Evolutionary conservation across 2,797 vertebrate genomes (phyloP).

Genomic region (Masticophis lateralis): DNA sequence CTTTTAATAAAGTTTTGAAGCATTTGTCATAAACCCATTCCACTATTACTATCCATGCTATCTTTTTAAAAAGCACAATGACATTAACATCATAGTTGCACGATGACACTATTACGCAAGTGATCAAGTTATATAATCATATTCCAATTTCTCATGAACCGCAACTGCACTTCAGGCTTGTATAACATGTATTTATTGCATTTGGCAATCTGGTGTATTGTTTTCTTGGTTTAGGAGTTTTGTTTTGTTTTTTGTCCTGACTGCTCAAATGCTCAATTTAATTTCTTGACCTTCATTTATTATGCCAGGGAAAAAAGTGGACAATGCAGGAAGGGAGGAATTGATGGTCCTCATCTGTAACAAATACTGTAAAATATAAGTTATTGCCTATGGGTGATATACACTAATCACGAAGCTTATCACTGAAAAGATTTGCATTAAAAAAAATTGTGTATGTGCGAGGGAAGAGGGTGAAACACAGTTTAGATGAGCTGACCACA

Average conservation of each 20-base stretch:
- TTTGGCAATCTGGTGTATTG: background rate
- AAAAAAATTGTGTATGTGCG: background rate
- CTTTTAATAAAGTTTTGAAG: background rate
- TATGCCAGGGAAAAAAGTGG: background rate
- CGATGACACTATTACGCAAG: background rate
- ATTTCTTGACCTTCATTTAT: background rate
- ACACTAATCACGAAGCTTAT: background rate
- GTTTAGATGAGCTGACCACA: background rate
- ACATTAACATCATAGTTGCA: background rate
- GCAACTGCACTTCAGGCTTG: background rate
- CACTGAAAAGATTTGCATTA: background rate
- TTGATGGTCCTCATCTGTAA: background rate
- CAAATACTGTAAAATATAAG: background rate
- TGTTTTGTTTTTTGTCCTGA: background rate
- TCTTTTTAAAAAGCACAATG: background rate
- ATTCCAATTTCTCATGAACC: background rate
- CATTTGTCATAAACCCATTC: background rate
- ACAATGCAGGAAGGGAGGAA: too few relatives aligned
- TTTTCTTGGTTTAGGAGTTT: background rate
- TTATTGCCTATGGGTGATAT: background rate
- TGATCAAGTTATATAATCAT: background rate
- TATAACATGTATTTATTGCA: background rate
- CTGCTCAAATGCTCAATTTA: background rate
- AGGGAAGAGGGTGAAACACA: background rate
- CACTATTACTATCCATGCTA: background rate